Percentiles rank a stretch among this genome's conserved stretches.
These are phyloP conservation scores for Pseudorhombus dupliciocellatus DNA, from an alignment of 2,113 vertebrate species.

Conservation along the genomic window DNA sequence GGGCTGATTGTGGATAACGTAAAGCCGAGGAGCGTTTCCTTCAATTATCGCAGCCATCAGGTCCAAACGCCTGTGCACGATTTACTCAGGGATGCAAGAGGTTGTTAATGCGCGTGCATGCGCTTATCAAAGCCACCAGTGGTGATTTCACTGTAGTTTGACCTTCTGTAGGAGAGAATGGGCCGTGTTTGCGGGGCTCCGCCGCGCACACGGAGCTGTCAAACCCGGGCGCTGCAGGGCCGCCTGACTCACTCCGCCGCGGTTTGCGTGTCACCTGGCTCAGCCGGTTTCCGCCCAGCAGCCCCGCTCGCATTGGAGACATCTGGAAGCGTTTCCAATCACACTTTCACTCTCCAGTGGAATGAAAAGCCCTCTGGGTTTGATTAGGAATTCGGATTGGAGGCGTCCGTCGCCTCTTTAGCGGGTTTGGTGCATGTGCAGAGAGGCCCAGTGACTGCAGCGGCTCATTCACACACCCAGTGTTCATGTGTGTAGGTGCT, in stretches of 20 bases:
- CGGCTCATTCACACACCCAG: slow-evolving; percentile 26
- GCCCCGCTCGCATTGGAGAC: neutral
- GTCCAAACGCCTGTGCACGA: neutral
- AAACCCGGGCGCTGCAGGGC: slow-evolving; percentile 13
- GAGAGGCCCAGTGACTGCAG: neutral
- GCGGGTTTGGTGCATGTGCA: slow-evolving; percentile 6
- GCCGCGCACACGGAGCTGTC: slow-evolving; percentile 24
- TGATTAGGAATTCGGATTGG: neutral
- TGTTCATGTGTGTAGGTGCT: slow-evolving; percentile 4
- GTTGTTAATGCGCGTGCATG: neutral
- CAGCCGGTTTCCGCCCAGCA: neutral
- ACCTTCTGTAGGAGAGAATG: neutral
- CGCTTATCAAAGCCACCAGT: neutral
- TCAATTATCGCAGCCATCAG: neutral
- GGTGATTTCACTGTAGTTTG: neutral
- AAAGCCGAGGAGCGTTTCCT: neutral
- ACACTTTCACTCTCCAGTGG: neutral
- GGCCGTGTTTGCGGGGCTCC: neutral
- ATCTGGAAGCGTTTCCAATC: neutral
- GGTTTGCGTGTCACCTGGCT: slow-evolving; percentile 20
- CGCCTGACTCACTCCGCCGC: neutral
- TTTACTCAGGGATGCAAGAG: neutral
- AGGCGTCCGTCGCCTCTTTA: neutral
- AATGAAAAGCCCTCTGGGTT: neutral
- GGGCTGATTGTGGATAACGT: neutral